These are phyloP conservation scores for Trematocara zebra DNA, from an alignment of 2,113 vertebrate genomes.

Conservation along the genomic window DNA sequence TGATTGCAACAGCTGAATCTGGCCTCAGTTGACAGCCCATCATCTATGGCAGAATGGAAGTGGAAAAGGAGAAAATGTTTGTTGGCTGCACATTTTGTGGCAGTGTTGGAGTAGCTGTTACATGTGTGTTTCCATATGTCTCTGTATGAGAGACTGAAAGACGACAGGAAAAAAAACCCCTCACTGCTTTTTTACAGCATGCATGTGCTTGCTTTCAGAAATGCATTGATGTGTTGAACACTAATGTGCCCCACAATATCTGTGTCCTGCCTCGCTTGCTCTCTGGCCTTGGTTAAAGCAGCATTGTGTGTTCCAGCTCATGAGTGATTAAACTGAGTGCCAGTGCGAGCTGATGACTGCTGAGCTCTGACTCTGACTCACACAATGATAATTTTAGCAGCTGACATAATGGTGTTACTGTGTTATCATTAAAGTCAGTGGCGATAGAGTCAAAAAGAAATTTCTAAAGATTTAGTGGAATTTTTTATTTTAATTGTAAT, in stretches of 20 bases:
- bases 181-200: not conserved
- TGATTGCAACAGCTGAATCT: slow-evolving; percentile 14
- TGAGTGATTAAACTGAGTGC: not conserved
- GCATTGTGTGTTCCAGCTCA: not conserved
- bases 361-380: not conserved
- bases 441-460: not conserved
- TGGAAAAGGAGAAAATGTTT: slow-evolving; percentile 10
- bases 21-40: slow-evolving; percentile 5
- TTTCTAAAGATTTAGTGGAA: not conserved
- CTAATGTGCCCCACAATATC: not conserved
- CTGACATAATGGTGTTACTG: not conserved
- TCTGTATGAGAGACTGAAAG: not conserved
- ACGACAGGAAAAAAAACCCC: not conserved
- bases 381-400: not conserved
- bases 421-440: not conserved
- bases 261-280: not conserved
- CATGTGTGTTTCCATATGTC: not conserved
- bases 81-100: not conserved
- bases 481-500: not conserved
- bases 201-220: not conserved
- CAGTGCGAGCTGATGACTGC: not conserved
- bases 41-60: not conserved
- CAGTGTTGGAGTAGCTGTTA: slow-evolving; percentile 5
- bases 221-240: not conserved
- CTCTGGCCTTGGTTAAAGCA: not conserved